phyloP scores from a whole-genome alignment of 2,888 invertebrate species.

The Clepsis dumicolana region DNA sequence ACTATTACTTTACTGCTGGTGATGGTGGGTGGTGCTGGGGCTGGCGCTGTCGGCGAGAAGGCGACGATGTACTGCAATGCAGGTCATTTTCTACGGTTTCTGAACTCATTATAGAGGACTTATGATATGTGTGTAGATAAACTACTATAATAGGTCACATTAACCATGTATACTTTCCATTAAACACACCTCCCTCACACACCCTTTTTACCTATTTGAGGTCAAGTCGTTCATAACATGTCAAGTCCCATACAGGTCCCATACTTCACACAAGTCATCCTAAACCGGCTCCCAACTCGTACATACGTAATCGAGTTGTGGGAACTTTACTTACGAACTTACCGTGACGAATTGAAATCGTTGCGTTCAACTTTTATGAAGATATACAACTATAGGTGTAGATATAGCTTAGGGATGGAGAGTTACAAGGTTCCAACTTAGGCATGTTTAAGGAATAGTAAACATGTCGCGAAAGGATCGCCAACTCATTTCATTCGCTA shows the following conservation, averaged over 20 bases:
- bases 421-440: neutral
- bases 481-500: too few relatives aligned
- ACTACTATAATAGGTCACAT: neutral
- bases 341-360: conserved; percentile 1
- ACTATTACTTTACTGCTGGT: too few relatives aligned
- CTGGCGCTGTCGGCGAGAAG: too few relatives aligned
- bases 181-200: neutral
- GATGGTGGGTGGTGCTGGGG: too few relatives aligned
- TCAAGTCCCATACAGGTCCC: neutral
- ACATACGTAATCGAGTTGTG: conserved; percentile 3
- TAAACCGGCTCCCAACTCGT: neutral
- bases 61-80: too few relatives aligned
- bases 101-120: too few relatives aligned
- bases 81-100: too few relatives aligned
- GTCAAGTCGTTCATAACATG: neutral
- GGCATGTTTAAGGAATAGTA: neutral
- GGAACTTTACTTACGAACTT: conserved; percentile 1
- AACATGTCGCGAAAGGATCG: too few relatives aligned
- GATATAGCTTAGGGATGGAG: neutral
- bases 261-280: neutral
- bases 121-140: too few relatives aligned
- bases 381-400: neutral
- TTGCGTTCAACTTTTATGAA: conserved; percentile 9
- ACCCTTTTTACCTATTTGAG: neutral
- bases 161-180: neutral